Evolutionary conservation across 2,797 vertebrate genomes (phyloP), one percentile per base, ranked within the genome.

Genomic region (Protosalanx chinensis): DNA sequence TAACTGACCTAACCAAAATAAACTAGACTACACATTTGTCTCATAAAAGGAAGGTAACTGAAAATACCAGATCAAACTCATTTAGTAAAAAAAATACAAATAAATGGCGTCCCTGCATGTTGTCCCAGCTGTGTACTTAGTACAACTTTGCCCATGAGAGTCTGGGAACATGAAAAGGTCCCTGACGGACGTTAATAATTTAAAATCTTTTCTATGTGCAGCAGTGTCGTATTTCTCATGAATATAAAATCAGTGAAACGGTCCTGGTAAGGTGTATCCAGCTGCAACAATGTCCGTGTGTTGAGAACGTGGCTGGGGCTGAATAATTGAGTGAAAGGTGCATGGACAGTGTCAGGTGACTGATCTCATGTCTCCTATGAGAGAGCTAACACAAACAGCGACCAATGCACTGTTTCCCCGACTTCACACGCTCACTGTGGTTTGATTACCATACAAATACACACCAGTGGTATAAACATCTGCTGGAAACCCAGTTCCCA

Each of bases 131-230:
- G 35, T 62, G 49, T 70, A 27, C 58, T n/a, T 80, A 71, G 80
- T 73, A 71, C 66, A 51, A 72, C 63, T 70, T 80, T 70, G 41
- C n/a, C 41, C 33, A 6, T 53, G 70, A 46, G 68, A 70, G 77
- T 75, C 70, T 61, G 63, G 70, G 76, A 72, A 83, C 74, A 41
- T 32, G 58, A 53, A 77, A 79, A 80, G 59, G 73, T 87, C 81
- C 83, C 76, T 75, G 79, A 82, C 81, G 79, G 62, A 37, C 71
- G 86, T 91, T 66, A 90, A 91, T 91, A 87, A 90, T 87, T 86
- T 20, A 91, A 84, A 68, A 71, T 12, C 10, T 67, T 81, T 81
- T 77, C 74, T 81, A 81, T 73, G 69, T 68, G 76, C 79, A 81
- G 76, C 79, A 81, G 85, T 82, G 81, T 91, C 87, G 74, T 72